Base-by-base conservation (phyloP, 2,888 invertebrate genomes). In the Dasysyrphus albostriatus region DNA sequence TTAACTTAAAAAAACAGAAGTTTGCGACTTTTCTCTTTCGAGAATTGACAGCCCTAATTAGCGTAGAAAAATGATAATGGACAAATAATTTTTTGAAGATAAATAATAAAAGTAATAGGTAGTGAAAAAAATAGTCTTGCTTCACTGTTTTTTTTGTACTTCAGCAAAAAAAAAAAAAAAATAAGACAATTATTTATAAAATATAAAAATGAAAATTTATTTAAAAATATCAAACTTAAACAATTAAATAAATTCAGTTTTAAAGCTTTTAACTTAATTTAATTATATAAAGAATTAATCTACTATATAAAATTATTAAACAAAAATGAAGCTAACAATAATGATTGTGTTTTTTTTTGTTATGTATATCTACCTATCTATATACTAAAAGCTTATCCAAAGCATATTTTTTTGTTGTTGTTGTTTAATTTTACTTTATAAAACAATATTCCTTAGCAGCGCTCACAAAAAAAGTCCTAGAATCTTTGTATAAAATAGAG, bases 401-500 rank as follows among this genome's bases (percentile, higher is more conserved):
- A 76, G 76, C 76, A 61, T 72, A 44, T 61, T 69, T 34, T 39
- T 34, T 59, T 61, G 5, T 69, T 24, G n/a, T 49, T 24, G 58
- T 65, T 37, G 3, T 29, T 29, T 32, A 44, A 24, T 59, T 42
- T 47, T 47, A 56, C 12, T 65, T 56, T 47, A n/a, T 44, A 59
- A 58, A 49, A 32, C 12, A 34, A 42, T 47, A 69, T 37, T 59
- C 49, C 19, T 56, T 39, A 63, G 78, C 56, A 82, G 72, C 72
- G 82, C 77, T 65, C 77, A 72, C 49, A 44, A 59, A 74, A 34
- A 19, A 19, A 39, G 34, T 37, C 16, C 29, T 47, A 47, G 16
- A 65, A 54, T 76, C 16, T 67, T 59, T 34, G 76, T 84, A 84
- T 81, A 84, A 84, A 81, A 84, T 84, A 84, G 81, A 84, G 84